Evolutionary conservation across 1,140 invertebrate genomes (phyloP), one percentile per base, ranked within the genome.

Genomic region (Lordiphosa mommai): DNA sequence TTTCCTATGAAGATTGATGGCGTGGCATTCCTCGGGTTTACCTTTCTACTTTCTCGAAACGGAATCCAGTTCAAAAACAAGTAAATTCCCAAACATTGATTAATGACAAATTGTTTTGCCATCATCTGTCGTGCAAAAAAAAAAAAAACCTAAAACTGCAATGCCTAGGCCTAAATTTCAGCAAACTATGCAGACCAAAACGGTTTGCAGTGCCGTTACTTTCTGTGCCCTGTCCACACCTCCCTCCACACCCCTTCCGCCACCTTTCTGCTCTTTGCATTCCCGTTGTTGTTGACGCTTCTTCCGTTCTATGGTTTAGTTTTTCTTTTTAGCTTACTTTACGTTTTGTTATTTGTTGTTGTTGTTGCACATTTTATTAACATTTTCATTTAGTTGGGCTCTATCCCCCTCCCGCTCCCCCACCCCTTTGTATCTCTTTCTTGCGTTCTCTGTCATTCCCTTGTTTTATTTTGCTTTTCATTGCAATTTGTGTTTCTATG

Each of bases 401-500:
- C 36, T 13, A 27, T 43, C 30, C 47, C 50, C 33, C 27, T 32
- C 20, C 27, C 32, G 33, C 38, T 20, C 30, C 29, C 30, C 37
- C 13, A 20, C 20, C 8, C 4, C 44, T 36, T 38, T 33, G 12
- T 55, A 32, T n/a, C 56, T 43, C 33, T 46, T 33, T 14, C 9
- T 30, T 37, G 32, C 9, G n/a, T 17, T 46, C 48, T 47, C 27
- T 13, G n/a, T 32, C 44, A 47, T 23, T 23, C 47, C 38, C 48
- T 59, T 68, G 59, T 57, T 73, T 72, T 72, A 73, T 73, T 70
- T 74, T 61, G 71, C 71, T 67, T 82, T 72, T 82, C 76, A 82
- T 82, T 82, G 76, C 76, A 82, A 82, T 82, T 82, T 82, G 77
- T 82, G 77, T 82, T 82, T 67, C 76, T 82, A 82, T 82, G 76